Base-by-base conservation (phyloP, 1,140 invertebrate genomes). In the Piezodorus guildinii region DNA sequence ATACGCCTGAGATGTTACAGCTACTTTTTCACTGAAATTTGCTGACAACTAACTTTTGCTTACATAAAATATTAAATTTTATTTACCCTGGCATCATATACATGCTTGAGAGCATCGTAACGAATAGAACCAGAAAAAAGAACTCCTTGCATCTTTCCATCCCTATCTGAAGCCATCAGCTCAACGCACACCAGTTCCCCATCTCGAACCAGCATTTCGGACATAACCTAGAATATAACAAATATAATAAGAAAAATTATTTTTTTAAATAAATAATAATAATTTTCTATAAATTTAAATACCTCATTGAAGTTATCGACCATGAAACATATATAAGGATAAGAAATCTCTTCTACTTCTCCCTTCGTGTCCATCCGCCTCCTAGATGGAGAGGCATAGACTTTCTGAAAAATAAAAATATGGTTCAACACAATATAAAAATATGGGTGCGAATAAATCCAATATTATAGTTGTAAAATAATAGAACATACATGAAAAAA, bases 221-320 rank as follows among this genome's bases (percentile, higher is more conserved):
- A 88, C 81, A 98, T 98, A 63, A 88, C 85, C 87, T 90, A 73
- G 1, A 60, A 23, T 10, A 23, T 6, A 56, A 25, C 9, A 56
- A 3, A 56, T 56, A 56, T 23, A 5, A 49, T 5, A 49, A 1
- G 3, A 4, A n/a, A 49, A 49, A n/a, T n/a, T 10, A 49, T 49
- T n/a, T 49, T 39, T 39, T 10, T 10, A 39, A 30, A 12, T 5
- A 39, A 39, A 39, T 10, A 4, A 39, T 39, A 10, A 39, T 39
- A 39, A 10, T 10, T 39, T 39, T 10, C 6, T 6, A 39, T 10
- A 10, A 39, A 39, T 39, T 39, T 27, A 63, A 73, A 56, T 72
- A 95, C 91, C 83, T 98, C 94, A 77, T 98, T 96, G 77, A 98
- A 99, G 79, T 98, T 96, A 77, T 99, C 96, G 56, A 99, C 92